Evolutionary conservation across 1,140 invertebrate species (phyloP), one percentile per base, ranked within the genome.

Genomic region (Drosophila oshimai): DNA sequence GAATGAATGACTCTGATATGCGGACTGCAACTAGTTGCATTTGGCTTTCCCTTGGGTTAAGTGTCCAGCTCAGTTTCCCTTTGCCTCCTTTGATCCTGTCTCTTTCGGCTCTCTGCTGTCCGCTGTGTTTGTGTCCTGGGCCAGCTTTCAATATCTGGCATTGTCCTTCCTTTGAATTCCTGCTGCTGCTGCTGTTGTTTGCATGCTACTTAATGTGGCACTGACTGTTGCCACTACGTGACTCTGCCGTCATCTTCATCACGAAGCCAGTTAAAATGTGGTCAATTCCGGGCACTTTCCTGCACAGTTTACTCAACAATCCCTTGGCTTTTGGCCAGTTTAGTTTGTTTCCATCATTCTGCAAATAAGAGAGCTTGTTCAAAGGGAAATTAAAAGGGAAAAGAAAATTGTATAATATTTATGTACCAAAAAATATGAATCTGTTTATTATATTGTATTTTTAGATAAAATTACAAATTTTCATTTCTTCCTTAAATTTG

Each of bases 201-300:
- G 79, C 80, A 86, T 86, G 74, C 42, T 61, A 79, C 71, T 86
- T 86, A 74, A 74, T 83, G 79, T 65, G 69, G 54, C 51, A 69
- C 41, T 72, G 58, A 33, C 58, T 71, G 65, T 37, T 84, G 74
- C 42, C 61, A 58, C 74, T 84, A 84, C 70, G 74, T 83, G 79
- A 84, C 69, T 74, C 61, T 61, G 41, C 45, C 42, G 28, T 39
- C 50, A 53, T 57, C 57, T 61, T 71, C 68, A 71, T 71, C 53
- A 70, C 53, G 31, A 72, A 53, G 77, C 41, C 44, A 39, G 37
- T 71, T 61, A 41, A 42, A 55, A 28, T 49, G 36, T 41, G 54
- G 67, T 34, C 67, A 58, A 49, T 44, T 13, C 37, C 34, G 58
- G 31, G 22, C 29, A 50, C 47, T 58, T 51, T 41, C 34, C 44